These are phyloP conservation scores for Globicephala melas DNA, from an alignment of 2,113 vertebrate species.

Conservation along the genomic window DNA sequence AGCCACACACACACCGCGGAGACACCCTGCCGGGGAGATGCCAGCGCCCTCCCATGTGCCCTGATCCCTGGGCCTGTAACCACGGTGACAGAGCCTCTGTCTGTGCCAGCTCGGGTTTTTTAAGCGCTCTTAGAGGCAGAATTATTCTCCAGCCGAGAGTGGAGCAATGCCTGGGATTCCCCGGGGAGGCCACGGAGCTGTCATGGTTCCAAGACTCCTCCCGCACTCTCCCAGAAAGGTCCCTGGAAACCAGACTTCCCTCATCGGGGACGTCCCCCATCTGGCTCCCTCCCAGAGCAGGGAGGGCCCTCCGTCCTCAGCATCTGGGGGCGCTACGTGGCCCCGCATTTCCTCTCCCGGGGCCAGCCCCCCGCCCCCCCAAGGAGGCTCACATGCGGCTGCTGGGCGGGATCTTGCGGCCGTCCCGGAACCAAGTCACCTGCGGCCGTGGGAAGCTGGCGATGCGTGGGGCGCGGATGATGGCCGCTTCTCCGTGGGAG, in stretches of 20 bases:
- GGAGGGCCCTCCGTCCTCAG: too few relatives aligned
- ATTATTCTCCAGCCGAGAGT: not conserved
- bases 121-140: not conserved
- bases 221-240: not conserved
- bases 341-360: not conserved
- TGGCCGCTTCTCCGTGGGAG: slow-evolving; percentile 94
- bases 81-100: not conserved
- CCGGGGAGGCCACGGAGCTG: not conserved
- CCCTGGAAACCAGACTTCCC: not conserved
- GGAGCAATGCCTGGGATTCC: not conserved
- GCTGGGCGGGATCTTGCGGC: slow-evolving; percentile 97
- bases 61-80: not conserved
- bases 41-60: not conserved
- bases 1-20: not conserved
- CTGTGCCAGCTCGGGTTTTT: not conserved
- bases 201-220: not conserved
- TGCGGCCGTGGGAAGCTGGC: slow-evolving; percentile 96
- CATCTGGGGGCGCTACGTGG: not conserved
- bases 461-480: slow-evolving; percentile 90
- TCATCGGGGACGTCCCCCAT: not conserved
- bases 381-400: slow-evolving; percentile 98
- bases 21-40: not conserved
- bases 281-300: not conserved
- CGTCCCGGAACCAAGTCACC: slow-evolving; percentile 97
- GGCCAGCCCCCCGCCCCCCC: not conserved